A percentile compares a stretch with the other conserved stretches of the same genome.
phyloP scores from a whole-genome alignment of 2,113 vertebrate genomes.

The Menura novaehollandiae region DNA sequence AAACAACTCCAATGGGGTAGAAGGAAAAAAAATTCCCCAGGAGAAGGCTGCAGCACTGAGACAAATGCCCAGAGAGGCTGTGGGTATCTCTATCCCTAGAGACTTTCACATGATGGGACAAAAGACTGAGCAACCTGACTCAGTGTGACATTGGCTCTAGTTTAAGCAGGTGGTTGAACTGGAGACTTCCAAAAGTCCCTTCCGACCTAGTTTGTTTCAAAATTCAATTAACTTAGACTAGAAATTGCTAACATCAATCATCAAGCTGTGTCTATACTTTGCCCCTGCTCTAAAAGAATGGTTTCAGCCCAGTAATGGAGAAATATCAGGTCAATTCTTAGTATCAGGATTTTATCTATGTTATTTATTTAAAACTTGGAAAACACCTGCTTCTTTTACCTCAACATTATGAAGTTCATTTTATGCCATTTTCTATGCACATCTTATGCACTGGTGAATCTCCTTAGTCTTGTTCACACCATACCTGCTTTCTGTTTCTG shows the following conservation, averaged over 20 bases:
- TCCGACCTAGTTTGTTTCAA: background rate
- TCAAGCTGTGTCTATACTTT: background rate
- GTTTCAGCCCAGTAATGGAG: background rate
- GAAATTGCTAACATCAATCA: background rate
- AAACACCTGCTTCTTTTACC: background rate
- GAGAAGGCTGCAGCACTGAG: background rate
- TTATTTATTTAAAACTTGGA: background rate
- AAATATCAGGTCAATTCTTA: background rate
- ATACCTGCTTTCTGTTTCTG: background rate
- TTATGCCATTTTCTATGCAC: background rate
- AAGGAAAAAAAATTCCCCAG: background rate
- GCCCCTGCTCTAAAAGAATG: background rate
- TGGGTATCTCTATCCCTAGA: background rate
- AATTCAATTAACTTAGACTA: background rate
- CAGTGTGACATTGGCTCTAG: background rate
- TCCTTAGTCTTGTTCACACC: background rate
- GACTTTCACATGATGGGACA: background rate
- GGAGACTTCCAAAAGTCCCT: background rate
- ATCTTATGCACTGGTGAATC: background rate
- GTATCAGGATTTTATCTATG: background rate
- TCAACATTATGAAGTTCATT: background rate
- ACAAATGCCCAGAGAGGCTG: background rate
- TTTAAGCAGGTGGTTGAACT: background rate
- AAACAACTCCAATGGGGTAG: background rate
- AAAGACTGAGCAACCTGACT: background rate